phyloP scores from a whole-genome alignment of 2,113 vertebrate species.

The Microcebus lehilahytsara region DNA sequence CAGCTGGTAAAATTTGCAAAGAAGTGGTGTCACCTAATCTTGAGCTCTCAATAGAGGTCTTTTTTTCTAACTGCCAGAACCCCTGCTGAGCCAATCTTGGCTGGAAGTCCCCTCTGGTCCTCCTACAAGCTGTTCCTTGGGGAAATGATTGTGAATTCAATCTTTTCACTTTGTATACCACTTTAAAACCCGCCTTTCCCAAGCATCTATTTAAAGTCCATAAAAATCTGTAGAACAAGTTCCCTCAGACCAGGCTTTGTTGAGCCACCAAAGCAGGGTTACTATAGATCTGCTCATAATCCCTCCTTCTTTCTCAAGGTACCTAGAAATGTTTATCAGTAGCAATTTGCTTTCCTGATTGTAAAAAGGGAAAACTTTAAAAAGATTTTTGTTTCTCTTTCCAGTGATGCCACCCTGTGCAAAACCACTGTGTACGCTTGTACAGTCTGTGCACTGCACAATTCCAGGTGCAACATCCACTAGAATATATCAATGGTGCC shows the following conservation, averaged over 20 bases:
- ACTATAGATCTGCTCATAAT: not conserved
- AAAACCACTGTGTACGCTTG: not conserved
- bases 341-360: not conserved
- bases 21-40: not conserved
- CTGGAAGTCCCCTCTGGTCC: not conserved
- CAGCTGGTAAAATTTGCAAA: not conserved
- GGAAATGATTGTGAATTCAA: slow-evolving; percentile 60
- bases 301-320: not conserved
- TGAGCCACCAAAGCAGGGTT: not conserved
- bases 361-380: not conserved
- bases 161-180: slow-evolving; percentile 46
- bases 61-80: not conserved
- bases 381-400: slow-evolving; percentile 24
- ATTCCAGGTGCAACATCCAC: not conserved
- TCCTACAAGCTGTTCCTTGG: slow-evolving; percentile 35
- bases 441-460: not conserved
- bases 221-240: slow-evolving; percentile 4
- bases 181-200: slow-evolving; percentile 44
- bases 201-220: slow-evolving; percentile 37
- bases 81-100: not conserved
- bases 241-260: not conserved
- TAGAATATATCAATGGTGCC: rapidly evolving
- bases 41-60: not conserved
- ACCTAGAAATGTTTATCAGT: not conserved
- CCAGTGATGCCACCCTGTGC: not conserved